A percentile compares a stretch with the other conserved stretches of the same genome.
Evolutionary conservation across 2,113 vertebrate genomes (phyloP).

Genomic region (Grus americana): DNA sequence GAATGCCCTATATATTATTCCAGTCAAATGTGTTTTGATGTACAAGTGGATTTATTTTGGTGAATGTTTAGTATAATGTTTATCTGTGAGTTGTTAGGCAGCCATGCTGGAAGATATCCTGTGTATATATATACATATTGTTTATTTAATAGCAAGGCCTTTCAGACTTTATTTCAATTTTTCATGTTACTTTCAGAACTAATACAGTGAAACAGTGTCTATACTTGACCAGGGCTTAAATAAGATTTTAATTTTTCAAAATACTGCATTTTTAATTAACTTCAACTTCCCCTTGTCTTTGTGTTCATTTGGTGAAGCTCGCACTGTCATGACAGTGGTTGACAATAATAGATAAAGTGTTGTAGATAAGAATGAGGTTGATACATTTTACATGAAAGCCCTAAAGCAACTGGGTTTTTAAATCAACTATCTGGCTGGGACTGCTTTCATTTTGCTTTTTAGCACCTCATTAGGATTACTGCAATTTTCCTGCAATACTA

Average conservation of each 20-base stretch:
- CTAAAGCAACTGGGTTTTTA: background rate
- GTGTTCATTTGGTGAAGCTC: constrained; percentile 12
- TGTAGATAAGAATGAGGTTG: constrained; percentile 30
- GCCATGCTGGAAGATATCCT: background rate
- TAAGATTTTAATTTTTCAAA: constrained; percentile 21
- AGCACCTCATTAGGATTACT: constrained; percentile 40
- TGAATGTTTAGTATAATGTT: background rate
- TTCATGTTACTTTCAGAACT: constrained; percentile 26
- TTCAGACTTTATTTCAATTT: constrained; percentile 39
- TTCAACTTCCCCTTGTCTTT: constrained; percentile 3
- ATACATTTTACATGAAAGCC: constrained; percentile 39
- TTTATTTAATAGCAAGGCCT: constrained; percentile 8
- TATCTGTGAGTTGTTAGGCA: background rate
- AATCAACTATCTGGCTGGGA: background rate
- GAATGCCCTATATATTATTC: background rate
- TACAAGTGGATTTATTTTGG: background rate
- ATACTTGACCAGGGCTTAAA: background rate
- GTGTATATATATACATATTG: background rate
- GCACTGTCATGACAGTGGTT: background rate
- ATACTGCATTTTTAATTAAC: constrained; percentile 31
- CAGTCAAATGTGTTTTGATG: background rate
- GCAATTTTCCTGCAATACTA: constrained; percentile 21
- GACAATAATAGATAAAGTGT: constrained; percentile 47
- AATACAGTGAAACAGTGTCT: background rate
- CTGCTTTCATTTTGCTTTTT: constrained; percentile 45